Conservation (phyloP, 2,888 invertebrate species). For the Acanthosepion pharaonis region DNA sequence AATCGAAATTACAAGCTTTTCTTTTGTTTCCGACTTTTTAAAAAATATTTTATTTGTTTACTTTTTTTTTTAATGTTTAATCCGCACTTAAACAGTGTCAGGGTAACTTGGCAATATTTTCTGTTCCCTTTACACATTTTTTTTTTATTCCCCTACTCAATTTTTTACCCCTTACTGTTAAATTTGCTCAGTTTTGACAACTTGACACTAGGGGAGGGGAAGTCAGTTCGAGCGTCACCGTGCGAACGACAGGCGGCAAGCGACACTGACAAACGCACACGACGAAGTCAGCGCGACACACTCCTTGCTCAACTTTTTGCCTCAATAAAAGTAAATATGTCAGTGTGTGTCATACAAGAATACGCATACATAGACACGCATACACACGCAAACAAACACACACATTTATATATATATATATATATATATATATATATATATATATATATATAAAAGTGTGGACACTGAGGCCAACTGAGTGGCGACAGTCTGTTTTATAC, state of each 20-base stretch:
- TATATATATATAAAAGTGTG: too few relatives aligned
- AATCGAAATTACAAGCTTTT: neutral
- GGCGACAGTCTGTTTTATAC: too few relatives aligned
- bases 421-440: too few relatives aligned
- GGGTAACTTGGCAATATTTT: neutral
- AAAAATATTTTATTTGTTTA: too few relatives aligned
- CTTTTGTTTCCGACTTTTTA: neutral
- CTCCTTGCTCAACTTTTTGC: neutral
- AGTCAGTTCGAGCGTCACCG: neutral
- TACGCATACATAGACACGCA: neutral
- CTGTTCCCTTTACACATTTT: neutral
- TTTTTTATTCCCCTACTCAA: neutral
- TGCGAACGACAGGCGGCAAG: neutral
- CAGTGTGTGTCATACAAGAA: too few relatives aligned
- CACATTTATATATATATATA: too few relatives aligned
- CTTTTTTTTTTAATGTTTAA: neutral
- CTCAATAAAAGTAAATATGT: neutral
- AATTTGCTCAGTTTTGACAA: neutral
- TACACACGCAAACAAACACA: too few relatives aligned
- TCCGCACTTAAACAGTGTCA: neutral
- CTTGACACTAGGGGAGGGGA: neutral
- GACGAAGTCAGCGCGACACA: neutral
- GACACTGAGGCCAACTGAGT: too few relatives aligned
- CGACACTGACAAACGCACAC: constrained; percentile 9
- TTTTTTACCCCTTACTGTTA: neutral